Evolutionary conservation across 2,113 vertebrate genomes (phyloP).

Genomic region (Lagopus muta): DNA sequence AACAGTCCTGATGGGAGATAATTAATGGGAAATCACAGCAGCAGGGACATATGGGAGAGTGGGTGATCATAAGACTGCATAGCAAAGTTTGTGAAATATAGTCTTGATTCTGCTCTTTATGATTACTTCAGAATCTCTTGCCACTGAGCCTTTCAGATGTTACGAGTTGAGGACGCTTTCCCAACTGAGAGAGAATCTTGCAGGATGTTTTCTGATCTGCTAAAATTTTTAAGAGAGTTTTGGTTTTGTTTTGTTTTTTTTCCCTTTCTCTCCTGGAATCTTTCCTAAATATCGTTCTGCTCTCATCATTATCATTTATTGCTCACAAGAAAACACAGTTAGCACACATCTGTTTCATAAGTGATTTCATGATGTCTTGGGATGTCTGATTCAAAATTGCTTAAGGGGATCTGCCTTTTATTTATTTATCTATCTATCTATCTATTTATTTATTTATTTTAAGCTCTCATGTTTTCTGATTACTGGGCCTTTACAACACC

Average conservation of each 20-base stretch:
- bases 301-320: not conserved
- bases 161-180: not conserved
- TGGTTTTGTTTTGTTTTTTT: not conserved
- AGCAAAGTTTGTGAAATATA: not conserved
- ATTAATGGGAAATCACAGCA: conserved; percentile 8
- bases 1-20: not conserved
- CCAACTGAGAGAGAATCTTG: not conserved
- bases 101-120: not conserved
- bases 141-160: not conserved
- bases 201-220: not conserved
- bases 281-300: not conserved
- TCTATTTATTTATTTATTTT: not conserved
- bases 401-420: not conserved
- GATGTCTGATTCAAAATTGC: not conserved
- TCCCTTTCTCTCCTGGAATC: not conserved
- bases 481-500: not conserved
- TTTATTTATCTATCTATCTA: not conserved
- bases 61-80: not conserved
- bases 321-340: not conserved
- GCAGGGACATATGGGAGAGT: not conserved
- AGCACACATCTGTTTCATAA: not conserved
- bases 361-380: not conserved
- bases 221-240: not conserved
- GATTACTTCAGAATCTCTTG: not conserved
- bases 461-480: not conserved